Percentiles rank a stretch among this genome's conserved stretches.
Conservation (phyloP, 92 coral and sea anemone genomes). For the Parazoanthus atlanticus region DNA sequence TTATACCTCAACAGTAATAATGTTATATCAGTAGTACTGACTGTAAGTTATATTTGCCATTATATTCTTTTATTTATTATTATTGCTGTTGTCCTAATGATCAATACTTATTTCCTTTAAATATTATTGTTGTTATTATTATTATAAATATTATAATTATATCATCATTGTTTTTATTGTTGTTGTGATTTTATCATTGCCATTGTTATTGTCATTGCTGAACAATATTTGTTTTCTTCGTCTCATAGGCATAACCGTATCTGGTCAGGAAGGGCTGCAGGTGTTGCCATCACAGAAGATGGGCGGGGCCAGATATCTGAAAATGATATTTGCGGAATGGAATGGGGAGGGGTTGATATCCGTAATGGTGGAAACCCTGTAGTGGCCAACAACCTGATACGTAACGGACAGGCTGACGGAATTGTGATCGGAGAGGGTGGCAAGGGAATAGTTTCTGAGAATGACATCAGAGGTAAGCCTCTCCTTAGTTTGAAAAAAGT, state of each 20-base stretch:
- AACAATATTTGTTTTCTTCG: neutral
- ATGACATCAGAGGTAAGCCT: constrained; percentile 84
- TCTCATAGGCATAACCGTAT: constrained; percentile 86
- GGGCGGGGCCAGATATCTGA: constrained; percentile 88
- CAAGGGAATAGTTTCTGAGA: constrained; percentile 86
- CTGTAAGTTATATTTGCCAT: too few species aligned
- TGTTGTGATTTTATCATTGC: neutral
- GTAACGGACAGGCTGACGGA: constrained; percentile 92
- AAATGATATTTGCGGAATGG: constrained; percentile 97
- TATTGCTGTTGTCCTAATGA: neutral
- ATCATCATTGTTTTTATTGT: neutral
- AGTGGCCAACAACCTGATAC: constrained; percentile 83
- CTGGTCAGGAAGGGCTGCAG: constrained; percentile 99
- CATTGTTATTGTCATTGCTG: neutral
- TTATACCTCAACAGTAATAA: too few species aligned
- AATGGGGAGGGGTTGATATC: constrained; percentile 98
- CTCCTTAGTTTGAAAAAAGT: too few species aligned
- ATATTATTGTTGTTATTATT: too few species aligned
- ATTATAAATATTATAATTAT: too few species aligned
- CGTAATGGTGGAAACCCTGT: constrained; percentile 96
- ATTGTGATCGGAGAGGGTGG: constrained; percentile 95
- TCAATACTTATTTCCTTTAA: too few species aligned
- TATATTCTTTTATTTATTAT: neutral
- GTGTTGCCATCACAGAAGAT: constrained; percentile 96
- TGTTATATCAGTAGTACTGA: too few species aligned